Evolutionary conservation across 2,888 invertebrate species (phyloP).

Genomic region (Lottia gigantea): DNA sequence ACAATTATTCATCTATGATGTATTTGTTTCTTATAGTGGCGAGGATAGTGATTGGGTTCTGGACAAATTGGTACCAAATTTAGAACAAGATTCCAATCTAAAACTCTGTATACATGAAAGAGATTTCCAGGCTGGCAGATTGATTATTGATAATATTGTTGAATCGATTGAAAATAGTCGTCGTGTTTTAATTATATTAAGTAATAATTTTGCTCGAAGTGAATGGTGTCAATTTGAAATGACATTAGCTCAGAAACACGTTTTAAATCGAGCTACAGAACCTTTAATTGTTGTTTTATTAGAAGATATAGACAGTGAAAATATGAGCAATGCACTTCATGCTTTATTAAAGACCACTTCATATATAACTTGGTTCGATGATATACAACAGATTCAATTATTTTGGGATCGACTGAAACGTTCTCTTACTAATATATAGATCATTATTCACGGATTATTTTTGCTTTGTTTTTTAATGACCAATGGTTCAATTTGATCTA

Average conservation of each 20-base stretch:
- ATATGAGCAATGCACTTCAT: conserved; percentile 75
- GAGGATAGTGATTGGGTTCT: conserved; percentile 77
- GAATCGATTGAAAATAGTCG: conserved; percentile 78
- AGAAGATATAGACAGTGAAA: conserved; percentile 75
- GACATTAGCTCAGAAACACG: conserved; percentile 76
- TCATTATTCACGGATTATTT: too few species aligned
- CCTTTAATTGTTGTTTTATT: conserved; percentile 76
- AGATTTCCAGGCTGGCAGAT: conserved; percentile 78
- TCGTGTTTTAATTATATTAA: conserved; percentile 76
- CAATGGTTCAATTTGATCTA: too few species aligned
- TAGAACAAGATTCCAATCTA: conserved; percentile 71
- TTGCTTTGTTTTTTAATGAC: too few species aligned
- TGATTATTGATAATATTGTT: conserved; percentile 79
- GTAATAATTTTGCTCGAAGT: conserved; percentile 75
- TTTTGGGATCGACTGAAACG: background rate
- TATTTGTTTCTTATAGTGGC: conserved; percentile 79
- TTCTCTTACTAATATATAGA: background rate
- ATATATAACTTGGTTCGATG: conserved; percentile 75
- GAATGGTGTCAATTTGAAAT: conserved; percentile 82
- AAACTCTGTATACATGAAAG: conserved; percentile 77
- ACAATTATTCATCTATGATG: conserved; percentile 71
- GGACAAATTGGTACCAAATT: conserved; percentile 74
- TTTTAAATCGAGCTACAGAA: conserved; percentile 71
- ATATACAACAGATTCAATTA: background rate
- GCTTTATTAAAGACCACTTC: conserved; percentile 79